Percentiles rank a stretch among this genome's conserved stretches.
These are phyloP conservation scores for Chamaea fasciata DNA, from an alignment of 2,113 vertebrate genomes.

Conservation along the genomic window DNA sequence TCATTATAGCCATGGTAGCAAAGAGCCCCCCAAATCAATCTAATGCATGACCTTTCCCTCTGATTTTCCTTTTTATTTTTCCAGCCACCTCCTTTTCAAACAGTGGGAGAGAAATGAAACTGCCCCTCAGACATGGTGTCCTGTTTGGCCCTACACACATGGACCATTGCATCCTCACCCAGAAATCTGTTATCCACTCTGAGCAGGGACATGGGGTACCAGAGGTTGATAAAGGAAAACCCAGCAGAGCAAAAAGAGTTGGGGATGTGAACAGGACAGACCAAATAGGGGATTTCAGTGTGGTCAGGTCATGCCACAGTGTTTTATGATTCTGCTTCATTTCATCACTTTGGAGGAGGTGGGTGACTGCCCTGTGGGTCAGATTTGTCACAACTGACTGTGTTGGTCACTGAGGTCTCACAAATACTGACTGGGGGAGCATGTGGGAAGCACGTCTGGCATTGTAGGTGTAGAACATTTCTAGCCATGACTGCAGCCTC, in stretches of 20 bases:
- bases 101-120: background rate
- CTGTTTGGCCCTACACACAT: background rate
- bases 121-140: background rate
- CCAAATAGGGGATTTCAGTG: background rate
- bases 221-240: background rate
- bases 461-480: background rate
- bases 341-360: background rate
- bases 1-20: slow-evolving; percentile 12
- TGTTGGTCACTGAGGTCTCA: background rate
- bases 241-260: background rate
- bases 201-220: background rate
- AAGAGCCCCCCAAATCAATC: slow-evolving; percentile 50
- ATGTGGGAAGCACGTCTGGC: background rate
- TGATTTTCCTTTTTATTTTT: slow-evolving; percentile 34
- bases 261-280: background rate
- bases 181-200: background rate
- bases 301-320: background rate
- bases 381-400: background rate
- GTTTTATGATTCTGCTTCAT: background rate
- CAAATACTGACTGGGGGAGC: background rate
- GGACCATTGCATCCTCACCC: background rate
- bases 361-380: background rate
- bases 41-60: slow-evolving; percentile 44
- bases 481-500: background rate
- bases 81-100: slow-evolving; percentile 5